Evolutionary conservation across 2,888 invertebrate genomes (phyloP), one percentile per base, ranked within the genome.

Genomic region (Parelbella ahira): DNA sequence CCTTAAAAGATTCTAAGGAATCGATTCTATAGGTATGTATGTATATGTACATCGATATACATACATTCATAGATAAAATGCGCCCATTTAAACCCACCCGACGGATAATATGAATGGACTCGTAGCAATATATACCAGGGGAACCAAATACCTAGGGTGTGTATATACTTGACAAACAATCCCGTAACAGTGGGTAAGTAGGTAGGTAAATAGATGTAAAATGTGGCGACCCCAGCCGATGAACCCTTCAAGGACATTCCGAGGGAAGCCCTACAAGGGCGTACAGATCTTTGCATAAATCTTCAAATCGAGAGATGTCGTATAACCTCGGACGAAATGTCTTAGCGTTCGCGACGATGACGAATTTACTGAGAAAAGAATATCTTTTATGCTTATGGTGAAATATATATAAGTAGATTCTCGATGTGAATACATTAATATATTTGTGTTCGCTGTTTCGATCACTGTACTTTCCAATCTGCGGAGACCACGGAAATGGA

Each of bases 201-300:
- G 63, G 65, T 63, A 63, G 67, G 65, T 73, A 51, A 43, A 51
- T 53, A 49, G 44, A 53, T 47, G 51, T 51, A 69, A 71, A 69
- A 69, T 63, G 62, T 58, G 62, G 58, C 63, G 65, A 60, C 58
- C 68, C 64, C 63, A 63, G 65, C 64, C 72, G 68, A 60, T 70
- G 71, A 74, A 67, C 72, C 54, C 62, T 57, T 65, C 50, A 76
- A 72, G 76, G 77, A 68, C 71, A 68, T 54, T 63, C 36, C 53
- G 64, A 69, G 68, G 71, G 62, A 76, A 72, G 45, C 68, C 68
- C 63, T 55, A 53, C 60, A 60, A 62, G 68, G 69, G 63, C 60
- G 67, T 61, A 63, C 62, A 68, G 67, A 68, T 65, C 60, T 70
- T 60, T 60, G 60, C 62, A 68, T 64, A 58, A 58, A 54, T 56